phyloP scores from a whole-genome alignment of 30 jellyfish, hydroid and myxozoan genomes.

The Hydractinia symbiolongicarpus region DNA sequence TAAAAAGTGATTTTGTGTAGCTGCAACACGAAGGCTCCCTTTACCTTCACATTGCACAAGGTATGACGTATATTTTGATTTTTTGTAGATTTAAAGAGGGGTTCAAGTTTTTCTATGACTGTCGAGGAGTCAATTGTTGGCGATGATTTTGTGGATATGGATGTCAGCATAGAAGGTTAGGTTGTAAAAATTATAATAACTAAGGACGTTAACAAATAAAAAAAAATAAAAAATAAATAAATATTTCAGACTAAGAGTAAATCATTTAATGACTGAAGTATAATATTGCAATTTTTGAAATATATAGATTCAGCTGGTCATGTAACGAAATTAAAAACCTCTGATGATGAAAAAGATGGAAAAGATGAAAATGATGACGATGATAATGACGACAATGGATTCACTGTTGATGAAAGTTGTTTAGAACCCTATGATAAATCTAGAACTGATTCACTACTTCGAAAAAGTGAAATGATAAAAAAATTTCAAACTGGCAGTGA shows the following conservation, averaged over 20 bases:
- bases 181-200: background rate
- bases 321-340: background rate
- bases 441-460: background rate
- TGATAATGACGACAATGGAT: slow-evolving; percentile 14
- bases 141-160: slow-evolving; percentile 90
- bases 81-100: background rate
- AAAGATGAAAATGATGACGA: background rate
- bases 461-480: slow-evolving; percentile 22
- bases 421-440: background rate
- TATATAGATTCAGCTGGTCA: background rate
- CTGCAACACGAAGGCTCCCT: no score
- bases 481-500: slow-evolving; percentile 16
- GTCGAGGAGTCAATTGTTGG: slow-evolving; percentile 68
- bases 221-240: no score
- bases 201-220: background rate
- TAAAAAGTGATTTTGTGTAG: no score
- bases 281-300: background rate
- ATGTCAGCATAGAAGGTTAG: slow-evolving; percentile 55
- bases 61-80: no score
- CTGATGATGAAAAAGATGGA: background rate
- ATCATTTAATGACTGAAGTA: background rate
- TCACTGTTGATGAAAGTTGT: background rate
- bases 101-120: slow-evolving; percentile 35
- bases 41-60: no score
- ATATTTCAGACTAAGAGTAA: no score